phyloP scores from a whole-genome alignment of 2,888 invertebrate genomes.

The Latheticus oryzae region DNA sequence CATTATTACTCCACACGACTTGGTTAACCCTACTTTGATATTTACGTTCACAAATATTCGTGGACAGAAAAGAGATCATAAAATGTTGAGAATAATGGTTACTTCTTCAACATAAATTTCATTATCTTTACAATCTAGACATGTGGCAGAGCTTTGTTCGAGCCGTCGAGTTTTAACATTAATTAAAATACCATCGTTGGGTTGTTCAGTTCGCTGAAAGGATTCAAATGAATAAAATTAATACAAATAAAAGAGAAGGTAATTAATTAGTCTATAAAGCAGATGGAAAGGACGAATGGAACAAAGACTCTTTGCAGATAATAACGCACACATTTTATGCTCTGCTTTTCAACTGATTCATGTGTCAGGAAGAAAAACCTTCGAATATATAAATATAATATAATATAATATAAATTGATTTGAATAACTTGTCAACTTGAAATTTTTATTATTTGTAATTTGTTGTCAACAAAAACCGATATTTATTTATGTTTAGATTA shows the following conservation, averaged over 20 bases:
- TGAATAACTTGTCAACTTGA: too few relatives aligned
- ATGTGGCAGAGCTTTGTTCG: constrained; percentile 26
- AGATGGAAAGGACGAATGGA: constrained; percentile 4
- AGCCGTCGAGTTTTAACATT: constrained; percentile 42
- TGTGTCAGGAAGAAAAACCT: too few relatives aligned
- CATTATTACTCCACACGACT: constrained; percentile 14
- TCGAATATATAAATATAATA: too few relatives aligned
- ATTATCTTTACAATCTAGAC: constrained; percentile 36
- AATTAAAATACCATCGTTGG: constrained; percentile 52
- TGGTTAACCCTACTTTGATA: constrained; percentile 29
- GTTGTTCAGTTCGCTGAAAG: constrained; percentile 40
- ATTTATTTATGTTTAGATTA: too few relatives aligned
- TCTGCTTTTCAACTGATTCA: too few relatives aligned
- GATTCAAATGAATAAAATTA: constrained; percentile 33
- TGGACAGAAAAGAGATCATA: constrained; percentile 19
- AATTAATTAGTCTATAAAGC: too few relatives aligned
- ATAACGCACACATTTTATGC: too few relatives aligned
- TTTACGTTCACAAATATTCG: constrained; percentile 13
- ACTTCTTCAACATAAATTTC: constrained; percentile 31
- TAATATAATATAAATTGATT: too few relatives aligned
- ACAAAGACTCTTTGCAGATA: too few relatives aligned
- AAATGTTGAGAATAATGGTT: constrained; percentile 32
- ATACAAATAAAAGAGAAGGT: constrained; percentile 21
- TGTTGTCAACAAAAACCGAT: too few relatives aligned
- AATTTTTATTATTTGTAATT: too few relatives aligned